Conservation (phyloP, 2,797 vertebrate species). For the Sternarchorhynchus goeldii region DNA sequence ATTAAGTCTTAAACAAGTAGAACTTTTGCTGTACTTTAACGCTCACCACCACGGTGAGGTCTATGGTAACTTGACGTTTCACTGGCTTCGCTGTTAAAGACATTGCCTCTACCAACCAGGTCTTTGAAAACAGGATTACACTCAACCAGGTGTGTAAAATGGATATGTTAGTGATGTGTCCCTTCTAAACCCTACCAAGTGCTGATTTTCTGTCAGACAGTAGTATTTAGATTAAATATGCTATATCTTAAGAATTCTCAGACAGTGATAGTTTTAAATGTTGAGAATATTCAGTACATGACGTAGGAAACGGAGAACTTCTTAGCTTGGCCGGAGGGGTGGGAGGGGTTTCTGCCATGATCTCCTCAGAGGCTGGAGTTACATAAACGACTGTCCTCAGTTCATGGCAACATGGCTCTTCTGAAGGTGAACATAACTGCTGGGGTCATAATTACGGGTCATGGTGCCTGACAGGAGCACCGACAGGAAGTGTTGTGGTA, state of each 20-base stretch:
- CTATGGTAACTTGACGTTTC: conserved; percentile 11
- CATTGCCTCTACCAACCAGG: neutral
- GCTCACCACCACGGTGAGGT: conserved; percentile 52
- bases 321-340: neutral
- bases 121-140: neutral
- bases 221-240: neutral
- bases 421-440: no score
- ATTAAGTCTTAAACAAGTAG: conserved; percentile 64
- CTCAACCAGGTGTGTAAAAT: neutral
- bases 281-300: conserved; percentile 3
- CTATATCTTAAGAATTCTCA: conserved; percentile 8
- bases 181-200: neutral
- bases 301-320: conserved; percentile 3
- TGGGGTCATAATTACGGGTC: no score
- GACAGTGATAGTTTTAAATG: conserved; percentile 1
- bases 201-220: neutral
- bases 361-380: no score
- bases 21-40: conserved; percentile 59
- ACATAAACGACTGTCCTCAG: neutral
- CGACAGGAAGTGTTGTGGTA: no score
- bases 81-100: conserved; percentile 3
- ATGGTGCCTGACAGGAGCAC: no score
- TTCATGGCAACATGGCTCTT: no score
- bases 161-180: no score
- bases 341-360: neutral